phyloP scores from a whole-genome alignment of 2,888 invertebrate species.

The Dryocosmus kuriphilus region DNA sequence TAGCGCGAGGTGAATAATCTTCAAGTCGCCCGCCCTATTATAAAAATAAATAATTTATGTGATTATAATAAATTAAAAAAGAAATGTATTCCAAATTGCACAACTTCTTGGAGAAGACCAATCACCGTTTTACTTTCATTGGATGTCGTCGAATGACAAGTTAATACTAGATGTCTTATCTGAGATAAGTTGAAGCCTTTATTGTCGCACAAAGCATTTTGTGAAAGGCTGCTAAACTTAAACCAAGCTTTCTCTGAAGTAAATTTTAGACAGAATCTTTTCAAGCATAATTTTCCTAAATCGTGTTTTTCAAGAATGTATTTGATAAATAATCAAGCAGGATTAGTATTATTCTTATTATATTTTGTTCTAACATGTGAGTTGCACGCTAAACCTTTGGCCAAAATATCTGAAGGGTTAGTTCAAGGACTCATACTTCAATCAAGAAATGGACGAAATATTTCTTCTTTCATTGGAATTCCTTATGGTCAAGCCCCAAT shows the following conservation, averaged over 20 bases:
- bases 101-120: no score
- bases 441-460: neutral
- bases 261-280: neutral
- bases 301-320: neutral
- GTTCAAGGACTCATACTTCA: neutral
- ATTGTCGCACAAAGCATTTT: neutral
- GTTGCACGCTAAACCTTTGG: neutral
- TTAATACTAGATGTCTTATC: no score
- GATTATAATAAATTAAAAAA: no score
- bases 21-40: no score
- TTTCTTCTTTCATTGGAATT: constrained; percentile 61
- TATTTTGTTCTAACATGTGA: neutral
- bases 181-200: no score
- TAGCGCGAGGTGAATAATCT: no score
- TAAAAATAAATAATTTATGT: no score
- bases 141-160: no score
- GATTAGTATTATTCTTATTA: neutral
- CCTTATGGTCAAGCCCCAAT: constrained; percentile 64
- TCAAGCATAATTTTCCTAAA: neutral
- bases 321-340: neutral
- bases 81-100: no score
- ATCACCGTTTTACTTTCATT: no score
- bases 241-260: neutral
- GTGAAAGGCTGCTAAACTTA: neutral
- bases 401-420: neutral